These are phyloP conservation scores for Indicator indicator DNA, from an alignment of 2,113 vertebrate genomes.

Conservation along the genomic window DNA sequence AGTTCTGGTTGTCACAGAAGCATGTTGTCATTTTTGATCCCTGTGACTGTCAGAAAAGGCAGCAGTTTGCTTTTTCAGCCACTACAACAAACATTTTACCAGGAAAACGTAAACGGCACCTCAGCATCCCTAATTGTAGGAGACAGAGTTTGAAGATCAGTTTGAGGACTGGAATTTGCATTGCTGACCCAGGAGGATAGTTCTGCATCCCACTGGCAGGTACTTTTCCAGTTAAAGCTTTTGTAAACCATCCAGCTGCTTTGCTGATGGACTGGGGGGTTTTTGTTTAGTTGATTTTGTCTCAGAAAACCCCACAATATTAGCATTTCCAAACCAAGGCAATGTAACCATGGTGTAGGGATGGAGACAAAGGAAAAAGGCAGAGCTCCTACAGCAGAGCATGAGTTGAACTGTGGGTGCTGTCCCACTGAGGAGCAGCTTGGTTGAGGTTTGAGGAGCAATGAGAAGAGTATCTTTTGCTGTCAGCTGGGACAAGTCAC, in stretches of 20 bases:
- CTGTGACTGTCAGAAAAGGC: not conserved
- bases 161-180: not conserved
- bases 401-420: not conserved
- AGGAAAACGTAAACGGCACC: not conserved
- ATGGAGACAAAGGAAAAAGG: not conserved
- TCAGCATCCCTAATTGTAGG: not conserved
- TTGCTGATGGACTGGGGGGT: not conserved
- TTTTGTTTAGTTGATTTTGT: not conserved
- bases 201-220: not conserved
- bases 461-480: not conserved
- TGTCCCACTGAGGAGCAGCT: not conserved
- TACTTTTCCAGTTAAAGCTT: not conserved
- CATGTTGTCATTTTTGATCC: not conserved
- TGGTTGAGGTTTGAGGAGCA: not conserved
- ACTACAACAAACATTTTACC: not conserved
- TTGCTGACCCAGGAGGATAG: not conserved
- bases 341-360: not conserved
- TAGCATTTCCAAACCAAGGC: not conserved
- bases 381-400: not conserved
- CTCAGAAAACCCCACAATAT: not conserved
- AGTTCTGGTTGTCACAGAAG: not conserved
- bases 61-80: not conserved
- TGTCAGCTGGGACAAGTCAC: not conserved
- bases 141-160: not conserved
- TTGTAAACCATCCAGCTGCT: not conserved